Evolutionary conservation across 2,888 invertebrate genomes (phyloP).

Genomic region (Drosophila neutralis): DNA sequence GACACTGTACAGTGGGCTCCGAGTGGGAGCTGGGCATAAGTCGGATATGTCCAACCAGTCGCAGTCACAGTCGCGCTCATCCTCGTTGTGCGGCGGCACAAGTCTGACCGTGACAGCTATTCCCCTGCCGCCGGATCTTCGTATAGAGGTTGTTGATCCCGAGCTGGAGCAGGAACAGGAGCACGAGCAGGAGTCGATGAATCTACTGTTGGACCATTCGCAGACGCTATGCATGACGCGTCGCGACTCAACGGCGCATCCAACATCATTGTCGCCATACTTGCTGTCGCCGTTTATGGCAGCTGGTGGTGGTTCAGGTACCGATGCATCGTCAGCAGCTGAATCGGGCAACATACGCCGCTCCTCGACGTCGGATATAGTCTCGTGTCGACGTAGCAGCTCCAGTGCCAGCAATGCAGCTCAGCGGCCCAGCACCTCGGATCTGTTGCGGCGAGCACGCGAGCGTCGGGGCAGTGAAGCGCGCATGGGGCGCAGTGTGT

Average conservation of each 20-base stretch:
- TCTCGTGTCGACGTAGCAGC: constrained; percentile 78
- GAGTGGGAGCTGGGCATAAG: constrained; percentile 33
- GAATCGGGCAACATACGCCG: constrained; percentile 80
- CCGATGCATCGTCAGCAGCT: constrained; percentile 15
- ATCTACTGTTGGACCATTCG: constrained; percentile 80
- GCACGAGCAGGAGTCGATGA: constrained; percentile 69
- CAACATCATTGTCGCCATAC: constrained; percentile 80
- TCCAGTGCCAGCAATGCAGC: constrained; percentile 72
- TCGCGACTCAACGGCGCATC: constrained; percentile 59
- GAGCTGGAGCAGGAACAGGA: constrained; percentile 56
- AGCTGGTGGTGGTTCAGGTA: constrained; percentile 7
- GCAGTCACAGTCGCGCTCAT: constrained; percentile 52
- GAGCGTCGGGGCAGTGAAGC: constrained; percentile 84
- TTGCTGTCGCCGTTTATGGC: constrained; percentile 80
- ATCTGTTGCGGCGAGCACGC: constrained; percentile 83
- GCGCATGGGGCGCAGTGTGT: constrained; percentile 84
- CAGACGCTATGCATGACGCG: constrained; percentile 82
- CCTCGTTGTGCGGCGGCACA: constrained; percentile 45
- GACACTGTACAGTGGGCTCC: constrained; percentile 83
- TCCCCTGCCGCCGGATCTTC: constrained; percentile 78
- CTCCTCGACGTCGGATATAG: constrained; percentile 85
- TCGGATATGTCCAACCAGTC: constrained; percentile 48
- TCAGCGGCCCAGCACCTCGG: constrained; percentile 84
- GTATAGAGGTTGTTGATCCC: constrained; percentile 82
- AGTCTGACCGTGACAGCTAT: constrained; percentile 26